phyloP scores from a whole-genome alignment of 2,888 invertebrate species.

The Hyles lineata region DNA sequence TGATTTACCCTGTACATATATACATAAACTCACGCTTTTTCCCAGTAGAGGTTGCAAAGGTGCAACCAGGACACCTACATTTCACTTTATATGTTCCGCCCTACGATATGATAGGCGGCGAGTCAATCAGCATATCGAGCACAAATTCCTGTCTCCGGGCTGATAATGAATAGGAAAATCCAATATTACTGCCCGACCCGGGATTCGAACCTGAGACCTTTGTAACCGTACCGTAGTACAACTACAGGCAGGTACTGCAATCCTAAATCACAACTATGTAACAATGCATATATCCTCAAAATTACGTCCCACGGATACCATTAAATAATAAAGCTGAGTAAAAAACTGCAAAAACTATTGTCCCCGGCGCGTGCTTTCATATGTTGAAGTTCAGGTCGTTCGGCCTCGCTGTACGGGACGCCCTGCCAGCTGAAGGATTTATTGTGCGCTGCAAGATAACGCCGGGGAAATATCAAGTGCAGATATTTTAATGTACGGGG shows the following conservation, averaged over 20 bases:
- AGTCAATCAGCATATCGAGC: too few relatives aligned
- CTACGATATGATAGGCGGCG: too few relatives aligned
- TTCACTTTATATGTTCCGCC: too few relatives aligned
- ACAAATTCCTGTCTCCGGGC: too few relatives aligned
- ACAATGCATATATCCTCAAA: neutral
- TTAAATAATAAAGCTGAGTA: neutral
- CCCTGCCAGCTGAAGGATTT: constrained; percentile 60
- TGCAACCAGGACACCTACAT: too few relatives aligned
- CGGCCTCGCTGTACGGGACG: constrained; percentile 8
- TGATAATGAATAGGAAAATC: too few relatives aligned
- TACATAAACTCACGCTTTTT: too few relatives aligned
- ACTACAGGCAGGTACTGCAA: neutral
- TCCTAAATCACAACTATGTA: neutral
- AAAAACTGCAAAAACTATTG: constrained; percentile 18
- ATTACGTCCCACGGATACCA: neutral
- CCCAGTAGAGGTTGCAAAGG: too few relatives aligned
- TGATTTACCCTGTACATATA: too few relatives aligned
- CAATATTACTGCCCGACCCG: too few relatives aligned
- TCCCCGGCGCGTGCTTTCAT: constrained; percentile 20
- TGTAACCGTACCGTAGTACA: too few relatives aligned
- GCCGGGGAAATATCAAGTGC: constrained; percentile 57
- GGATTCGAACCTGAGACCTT: too few relatives aligned
- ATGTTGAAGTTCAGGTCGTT: constrained; percentile 19
- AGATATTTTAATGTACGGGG: constrained; percentile 58
- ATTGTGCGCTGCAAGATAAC: constrained; percentile 60